A percentile compares a stretch with the other conserved stretches of the same genome.
Conservation (phyloP, 35 echinoderm and acorn worm genomes). For the Hemicentrotus pulcherrimus region DNA sequence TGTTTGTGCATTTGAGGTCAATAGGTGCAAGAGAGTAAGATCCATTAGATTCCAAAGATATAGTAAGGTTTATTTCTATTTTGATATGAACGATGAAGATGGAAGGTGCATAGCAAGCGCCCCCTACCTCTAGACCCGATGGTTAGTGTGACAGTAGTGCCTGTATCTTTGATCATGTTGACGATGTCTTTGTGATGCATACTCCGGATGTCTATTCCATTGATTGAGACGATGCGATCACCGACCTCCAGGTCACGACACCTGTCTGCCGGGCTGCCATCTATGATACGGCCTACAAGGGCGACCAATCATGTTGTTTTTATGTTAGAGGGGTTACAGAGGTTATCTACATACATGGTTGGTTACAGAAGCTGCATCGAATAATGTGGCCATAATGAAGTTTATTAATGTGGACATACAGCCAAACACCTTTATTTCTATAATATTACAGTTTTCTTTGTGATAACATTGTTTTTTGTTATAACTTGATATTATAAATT, state of each 20-base stretch:
- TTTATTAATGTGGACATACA: not conserved
- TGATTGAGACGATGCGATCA: conserved; percentile 89
- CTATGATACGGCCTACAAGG: conserved; percentile 86
- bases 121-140: conserved; percentile 87
- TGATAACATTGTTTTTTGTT: too few relatives aligned
- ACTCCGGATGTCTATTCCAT: conserved; percentile 77
- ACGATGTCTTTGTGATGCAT: conserved; percentile 97
- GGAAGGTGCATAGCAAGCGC: conserved; percentile 26
- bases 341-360: not conserved
- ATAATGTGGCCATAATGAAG: not conserved
- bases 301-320: not conserved
- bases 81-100: not conserved
- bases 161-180: conserved; percentile 98
- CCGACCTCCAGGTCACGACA: conserved; percentile 82
- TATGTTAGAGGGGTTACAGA: not conserved
- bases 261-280: conserved; percentile 91
- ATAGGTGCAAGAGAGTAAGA: not conserved
- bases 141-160: conserved; percentile 77
- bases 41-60: not conserved
- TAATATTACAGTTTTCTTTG: not conserved
- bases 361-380: not conserved
- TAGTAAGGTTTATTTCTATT: not conserved
- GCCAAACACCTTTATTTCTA: not conserved
- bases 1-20: not conserved
- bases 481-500: not conserved